Base-by-base conservation (phyloP, 2,888 invertebrate genomes). In the Rambutsinella grinnellia region DNA sequence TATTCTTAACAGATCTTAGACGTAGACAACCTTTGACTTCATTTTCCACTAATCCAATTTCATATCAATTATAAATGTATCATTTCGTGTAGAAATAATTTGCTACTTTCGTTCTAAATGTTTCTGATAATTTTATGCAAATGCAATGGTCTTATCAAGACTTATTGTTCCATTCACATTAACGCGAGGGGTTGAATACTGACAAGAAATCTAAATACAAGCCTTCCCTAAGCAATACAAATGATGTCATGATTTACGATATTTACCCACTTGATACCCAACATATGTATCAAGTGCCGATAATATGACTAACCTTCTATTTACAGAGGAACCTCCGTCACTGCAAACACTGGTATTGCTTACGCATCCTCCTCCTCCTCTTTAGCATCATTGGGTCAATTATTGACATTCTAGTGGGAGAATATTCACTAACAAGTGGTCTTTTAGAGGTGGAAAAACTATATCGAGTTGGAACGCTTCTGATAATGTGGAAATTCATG, bases 401-500 rank as follows among this genome's bases (percentile, higher is more conserved):
- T 47, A 74, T 78, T 60, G 78, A 78, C 47, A 49, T 54, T 1
- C 53, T 74, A 46, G 61, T 74, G 27, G 74, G 65, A 10, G 68
- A 78, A 26, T 78, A 78, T 61, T 65, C 53, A 3, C 27, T 69
- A 44, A 66, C 74, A 47, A 67, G 74, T 61, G 78, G 78, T 5
- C 8, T 78, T 24, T 46, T 78, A 44, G 78, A 78, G 27, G 21
- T 66, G 19, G 78, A 78, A 57, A 78, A 78, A 47, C 21, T 69
- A 8, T 78, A 78, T 67, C 60, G 78, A 46, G 49, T 78, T 15
- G 27, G 26, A 13, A 70, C 78, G 0, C 74, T 78, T 23, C 0
- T 65, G 17, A 36, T 78, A 36, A 74, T 78, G 61, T 60, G 74
- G 65, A 78, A 49, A 61, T 78, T 78, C 60, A 78, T 78, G 78